Conservation (phyloP, 2,888 invertebrate species). For the Napeogenes sylphis region DNA sequence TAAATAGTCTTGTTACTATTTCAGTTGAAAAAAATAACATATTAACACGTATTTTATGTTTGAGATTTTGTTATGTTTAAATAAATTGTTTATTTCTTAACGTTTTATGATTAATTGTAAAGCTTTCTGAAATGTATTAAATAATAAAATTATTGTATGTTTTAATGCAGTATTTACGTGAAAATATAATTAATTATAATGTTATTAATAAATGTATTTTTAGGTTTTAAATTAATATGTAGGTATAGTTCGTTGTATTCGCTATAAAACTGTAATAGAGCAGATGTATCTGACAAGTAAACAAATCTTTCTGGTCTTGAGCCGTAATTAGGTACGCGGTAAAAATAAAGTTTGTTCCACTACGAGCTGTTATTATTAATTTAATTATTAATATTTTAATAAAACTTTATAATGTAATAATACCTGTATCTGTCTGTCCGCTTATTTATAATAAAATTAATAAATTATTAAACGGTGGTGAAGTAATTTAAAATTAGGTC, state of each 20-base stretch:
- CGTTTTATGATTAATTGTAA: no score
- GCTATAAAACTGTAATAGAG: slow-evolving; percentile 25
- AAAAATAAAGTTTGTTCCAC: slow-evolving; percentile 31
- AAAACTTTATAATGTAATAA: not conserved
- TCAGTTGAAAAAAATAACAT: slow-evolving; percentile 14
- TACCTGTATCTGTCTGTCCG: no score
- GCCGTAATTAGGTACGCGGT: slow-evolving; percentile 32
- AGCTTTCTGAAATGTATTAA: no score
- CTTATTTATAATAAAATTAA: no score
- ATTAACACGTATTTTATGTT: not conserved
- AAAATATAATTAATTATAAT: no score
- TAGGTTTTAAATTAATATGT: slow-evolving; percentile 14
- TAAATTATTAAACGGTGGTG: no score
- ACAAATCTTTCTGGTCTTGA: slow-evolving; percentile 35
- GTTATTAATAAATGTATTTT: not conserved
- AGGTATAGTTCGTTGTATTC: slow-evolving; percentile 17
- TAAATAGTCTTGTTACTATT: slow-evolving; percentile 25
- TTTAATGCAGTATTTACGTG: no score
- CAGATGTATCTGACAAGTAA: slow-evolving; percentile 37
- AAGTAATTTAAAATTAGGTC: no score
- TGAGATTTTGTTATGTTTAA: no score
- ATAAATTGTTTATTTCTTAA: no score
- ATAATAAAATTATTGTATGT: no score
- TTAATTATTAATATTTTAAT: not conserved
- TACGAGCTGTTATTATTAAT: slow-evolving; percentile 6